Evolutionary conservation across 2,888 invertebrate species (phyloP).

Genomic region (Athalia rosae): DNA sequence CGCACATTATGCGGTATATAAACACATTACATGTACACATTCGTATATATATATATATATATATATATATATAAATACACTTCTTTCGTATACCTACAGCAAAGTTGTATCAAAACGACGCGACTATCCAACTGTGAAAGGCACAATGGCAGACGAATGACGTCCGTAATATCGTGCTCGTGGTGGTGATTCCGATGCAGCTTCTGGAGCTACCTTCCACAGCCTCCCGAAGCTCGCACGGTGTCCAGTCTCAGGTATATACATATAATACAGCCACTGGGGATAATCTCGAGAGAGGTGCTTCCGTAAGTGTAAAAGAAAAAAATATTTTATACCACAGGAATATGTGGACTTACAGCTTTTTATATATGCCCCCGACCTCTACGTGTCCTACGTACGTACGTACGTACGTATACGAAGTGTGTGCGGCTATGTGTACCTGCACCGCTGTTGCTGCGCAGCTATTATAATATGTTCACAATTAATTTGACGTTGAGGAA

Average conservation of each 20-base stretch:
- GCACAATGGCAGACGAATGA: slow-evolving; percentile 59
- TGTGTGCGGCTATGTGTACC: slow-evolving; percentile 3
- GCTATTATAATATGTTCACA: slow-evolving; percentile 52
- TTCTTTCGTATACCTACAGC: not conserved
- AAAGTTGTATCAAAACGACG: slow-evolving; percentile 38
- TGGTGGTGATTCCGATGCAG: slow-evolving; percentile 49
- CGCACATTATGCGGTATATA: slow-evolving; percentile 45
- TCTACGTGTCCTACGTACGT: not conserved
- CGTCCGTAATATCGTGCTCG: slow-evolving; percentile 54
- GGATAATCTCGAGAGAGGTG: slow-evolving; percentile 32
- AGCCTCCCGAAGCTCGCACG: too few species aligned
- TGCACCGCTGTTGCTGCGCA: slow-evolving; percentile 10
- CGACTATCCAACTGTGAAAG: slow-evolving; percentile 59
- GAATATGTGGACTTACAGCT: not conserved
- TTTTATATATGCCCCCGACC: not conserved
- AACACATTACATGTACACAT: slow-evolving; percentile 2
- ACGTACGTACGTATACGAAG: not conserved
- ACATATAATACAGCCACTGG: not conserved
- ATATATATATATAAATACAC: not conserved
- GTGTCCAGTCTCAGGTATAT: too few species aligned
- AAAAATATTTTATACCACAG: not conserved
- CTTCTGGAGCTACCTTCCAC: not conserved
- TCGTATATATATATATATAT: not conserved
- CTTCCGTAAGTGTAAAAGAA: slow-evolving; percentile 33
- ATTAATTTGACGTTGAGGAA: slow-evolving; percentile 57